Conservation (phyloP, 2,888 invertebrate genomes). For the Platycheirus albimanus region DNA sequence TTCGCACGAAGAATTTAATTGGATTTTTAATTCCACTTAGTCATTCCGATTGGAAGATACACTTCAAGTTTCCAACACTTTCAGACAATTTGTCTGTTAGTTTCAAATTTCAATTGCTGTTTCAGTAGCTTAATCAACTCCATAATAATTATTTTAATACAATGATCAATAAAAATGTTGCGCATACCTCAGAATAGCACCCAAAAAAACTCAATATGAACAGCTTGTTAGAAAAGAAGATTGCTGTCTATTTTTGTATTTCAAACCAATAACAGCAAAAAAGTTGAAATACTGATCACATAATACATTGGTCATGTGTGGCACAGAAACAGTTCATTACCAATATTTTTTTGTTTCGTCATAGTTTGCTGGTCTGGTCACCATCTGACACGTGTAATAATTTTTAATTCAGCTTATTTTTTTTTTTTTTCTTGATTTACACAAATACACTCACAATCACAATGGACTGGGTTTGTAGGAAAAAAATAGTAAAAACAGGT, state of each 20-base stretch:
- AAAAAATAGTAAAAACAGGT: slow-evolving; percentile 44
- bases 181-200: not conserved
- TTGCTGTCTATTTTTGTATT: not conserved
- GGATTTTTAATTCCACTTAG: slow-evolving; percentile 36
- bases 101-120: not conserved
- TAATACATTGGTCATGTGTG: slow-evolving; percentile 42
- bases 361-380: slow-evolving; percentile 35
- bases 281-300: slow-evolving; percentile 24
- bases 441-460: too few species aligned
- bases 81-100: not conserved
- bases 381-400: slow-evolving; percentile 32
- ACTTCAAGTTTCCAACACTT: slow-evolving; percentile 24
- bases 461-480: not conserved
- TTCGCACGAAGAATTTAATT: slow-evolving; percentile 58
- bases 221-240: not conserved
- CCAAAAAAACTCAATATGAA: too few species aligned
- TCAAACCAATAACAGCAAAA: not conserved
- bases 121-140: not conserved
- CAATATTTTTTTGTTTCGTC: slow-evolving; percentile 58
- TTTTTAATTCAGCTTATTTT: slow-evolving; percentile 32
- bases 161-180: not conserved
- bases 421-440: slow-evolving; percentile 20
- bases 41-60: not conserved
- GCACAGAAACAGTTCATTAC: slow-evolving; percentile 67
- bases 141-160: not conserved